Conservation (phyloP, 2,797 vertebrate species). For the Arremon aurantiirostris region DNA sequence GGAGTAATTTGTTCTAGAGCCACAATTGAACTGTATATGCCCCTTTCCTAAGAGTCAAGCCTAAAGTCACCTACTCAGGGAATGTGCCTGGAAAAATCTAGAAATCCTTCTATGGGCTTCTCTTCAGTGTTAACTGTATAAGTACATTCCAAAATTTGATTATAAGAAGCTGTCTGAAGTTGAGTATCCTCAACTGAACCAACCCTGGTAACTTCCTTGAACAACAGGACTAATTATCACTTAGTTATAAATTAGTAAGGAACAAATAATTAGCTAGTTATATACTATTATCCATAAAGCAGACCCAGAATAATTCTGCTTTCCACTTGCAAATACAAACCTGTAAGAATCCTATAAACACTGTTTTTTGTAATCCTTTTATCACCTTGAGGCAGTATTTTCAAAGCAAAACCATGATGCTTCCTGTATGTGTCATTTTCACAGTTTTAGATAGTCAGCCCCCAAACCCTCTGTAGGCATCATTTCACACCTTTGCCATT, state of each 20-base stretch:
- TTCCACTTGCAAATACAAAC: background rate
- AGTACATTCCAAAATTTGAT: background rate
- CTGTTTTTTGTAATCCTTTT: background rate
- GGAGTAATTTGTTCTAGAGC: background rate
- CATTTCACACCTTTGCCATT: conserved; percentile 14
- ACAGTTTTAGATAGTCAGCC: conserved; percentile 7
- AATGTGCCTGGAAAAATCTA: background rate
- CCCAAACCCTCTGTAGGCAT: conserved; percentile 9
- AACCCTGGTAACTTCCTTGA: background rate
- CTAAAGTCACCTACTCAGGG: background rate
- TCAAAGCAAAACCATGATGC: background rate
- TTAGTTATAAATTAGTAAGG: background rate
- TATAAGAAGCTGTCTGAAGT: background rate
- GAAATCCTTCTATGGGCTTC: background rate
- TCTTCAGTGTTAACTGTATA: background rate
- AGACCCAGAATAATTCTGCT: background rate
- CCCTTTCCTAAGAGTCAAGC: background rate
- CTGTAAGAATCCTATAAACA: background rate
- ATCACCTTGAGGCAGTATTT: background rate
- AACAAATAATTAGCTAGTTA: background rate
- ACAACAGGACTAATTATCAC: background rate
- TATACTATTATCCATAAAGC: background rate
- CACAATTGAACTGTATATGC: background rate
- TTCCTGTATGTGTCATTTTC: background rate
- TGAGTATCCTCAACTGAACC: background rate